A percentile compares a stretch with the other conserved stretches of the same genome.
phyloP scores from a whole-genome alignment of 2,888 invertebrate genomes.

The Agrochola lychnidis region DNA sequence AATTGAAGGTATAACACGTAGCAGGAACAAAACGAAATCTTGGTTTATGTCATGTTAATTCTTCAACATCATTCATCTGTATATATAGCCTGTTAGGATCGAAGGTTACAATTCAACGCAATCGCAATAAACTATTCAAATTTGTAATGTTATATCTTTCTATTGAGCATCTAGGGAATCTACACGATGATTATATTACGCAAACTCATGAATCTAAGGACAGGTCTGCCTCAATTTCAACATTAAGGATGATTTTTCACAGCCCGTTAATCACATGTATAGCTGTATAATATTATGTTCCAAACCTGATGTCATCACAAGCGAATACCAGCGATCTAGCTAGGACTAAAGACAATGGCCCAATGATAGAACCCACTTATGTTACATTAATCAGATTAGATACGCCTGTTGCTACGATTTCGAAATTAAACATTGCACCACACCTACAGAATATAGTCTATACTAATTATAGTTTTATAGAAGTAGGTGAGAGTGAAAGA shows the following conservation, averaged over 20 bases:
- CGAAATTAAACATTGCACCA: slow-evolving; percentile 47
- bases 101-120: slow-evolving; percentile 11
- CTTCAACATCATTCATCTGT: neutral
- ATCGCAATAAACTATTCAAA: slow-evolving; percentile 14
- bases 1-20: slow-evolving; percentile 21
- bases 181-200: neutral
- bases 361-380: slow-evolving; percentile 51
- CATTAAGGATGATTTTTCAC: neutral
- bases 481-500: slow-evolving; percentile 40
- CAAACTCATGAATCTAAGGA: neutral
- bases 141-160: neutral
- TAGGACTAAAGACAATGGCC: slow-evolving; percentile 40
- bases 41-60: slow-evolving; percentile 9
- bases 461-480: slow-evolving; percentile 35
- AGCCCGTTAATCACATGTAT: slow-evolving; percentile 4
- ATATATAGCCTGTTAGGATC: neutral
- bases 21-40: neutral
- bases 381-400: slow-evolving; percentile 57
- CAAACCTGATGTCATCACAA: slow-evolving; percentile 43
- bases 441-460: slow-evolving; percentile 29
- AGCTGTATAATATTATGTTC: neutral
- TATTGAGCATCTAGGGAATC: slow-evolving; percentile 10
- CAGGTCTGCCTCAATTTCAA: neutral
- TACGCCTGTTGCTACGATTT: slow-evolving; percentile 43
- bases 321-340: neutral